phyloP scores from a whole-genome alignment of 1,140 invertebrate genomes.

The Phymorhynchus buccinoides region DNA sequence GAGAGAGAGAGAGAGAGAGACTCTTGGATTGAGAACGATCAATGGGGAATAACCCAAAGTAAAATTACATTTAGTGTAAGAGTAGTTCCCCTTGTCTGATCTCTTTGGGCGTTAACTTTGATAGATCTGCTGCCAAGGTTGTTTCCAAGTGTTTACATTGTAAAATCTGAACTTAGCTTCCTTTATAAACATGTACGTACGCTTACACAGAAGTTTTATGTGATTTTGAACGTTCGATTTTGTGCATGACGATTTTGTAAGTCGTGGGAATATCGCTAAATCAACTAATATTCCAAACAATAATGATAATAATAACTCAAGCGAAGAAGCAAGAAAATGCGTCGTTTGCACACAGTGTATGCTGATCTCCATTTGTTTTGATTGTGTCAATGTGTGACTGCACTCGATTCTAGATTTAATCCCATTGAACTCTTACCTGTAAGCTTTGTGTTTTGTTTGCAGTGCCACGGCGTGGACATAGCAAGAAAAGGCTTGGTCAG shows the following conservation, averaged over 20 bases:
- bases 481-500: background rate
- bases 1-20: background rate
- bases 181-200: background rate
- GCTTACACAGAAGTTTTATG: too few relatives aligned
- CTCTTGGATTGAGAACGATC: background rate
- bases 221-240: too few relatives aligned
- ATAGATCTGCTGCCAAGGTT: slow-evolving; percentile 17
- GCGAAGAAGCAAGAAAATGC: too few relatives aligned
- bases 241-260: too few relatives aligned
- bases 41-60: background rate
- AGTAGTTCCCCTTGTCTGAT: background rate
- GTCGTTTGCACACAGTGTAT: background rate
- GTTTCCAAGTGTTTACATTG: background rate
- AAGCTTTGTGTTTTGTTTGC: background rate
- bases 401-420: too few relatives aligned
- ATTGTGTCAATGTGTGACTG: background rate
- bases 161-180: background rate
- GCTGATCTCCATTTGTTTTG: background rate
- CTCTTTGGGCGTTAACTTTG: background rate
- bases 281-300: too few relatives aligned
- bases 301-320: too few relatives aligned
- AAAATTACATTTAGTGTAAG: background rate
- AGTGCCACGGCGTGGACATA: background rate
- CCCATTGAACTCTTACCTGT: too few relatives aligned
- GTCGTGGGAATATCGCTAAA: too few relatives aligned